Base-by-base conservation (phyloP, 2,888 invertebrate genomes). In the Steinernema carpocapsae region DNA sequence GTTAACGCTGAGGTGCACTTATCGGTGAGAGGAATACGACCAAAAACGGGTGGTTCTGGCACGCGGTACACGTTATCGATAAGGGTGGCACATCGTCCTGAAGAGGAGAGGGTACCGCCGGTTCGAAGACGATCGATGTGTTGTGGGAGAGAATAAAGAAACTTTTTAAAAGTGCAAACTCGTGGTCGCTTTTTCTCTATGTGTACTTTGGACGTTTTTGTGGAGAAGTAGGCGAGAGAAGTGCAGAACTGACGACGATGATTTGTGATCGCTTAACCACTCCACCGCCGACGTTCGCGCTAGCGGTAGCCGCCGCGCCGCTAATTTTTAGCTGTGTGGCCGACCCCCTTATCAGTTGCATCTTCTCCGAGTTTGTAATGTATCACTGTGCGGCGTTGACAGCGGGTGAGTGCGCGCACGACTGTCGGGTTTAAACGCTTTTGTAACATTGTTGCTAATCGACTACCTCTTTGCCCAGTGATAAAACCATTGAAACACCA, bases 101-200 rank as follows among this genome's bases (percentile, higher is more conserved):
- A 64, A 1, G 22, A 26, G 26, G 64, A 37, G 64, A 37, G 64
- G 7, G 64, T 32, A 64, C 32, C 37, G 48, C 3, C 48, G 64
- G 29, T 29, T 37, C 19, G 48, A 64, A 26, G 64, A 22, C 64
- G 64, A 32, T 64, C 32, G 32, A 64, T 56, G 56, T 19, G 48
- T 17, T 48, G 48, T 17, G 22, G 12, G 48, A 26, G 64, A 64
- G 64, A 17, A 64, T 29, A 64, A 64, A 22, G 29, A 64, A 64
- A 64, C 32, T 64, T 64, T 32, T 64, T 4, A 64, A 64, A 64
- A 64, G 64, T 64, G 64, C 64, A 64, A 32, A 64, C 37, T 64
- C 64, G 64, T 32, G 56, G 26, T 22, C 32, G 64, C 19, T 64
- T 29, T 64, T 64, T 17, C 19, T 48, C 19, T 3, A 32, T 64